A percentile compares a stretch with the other conserved stretches of the same genome.
phyloP scores from a whole-genome alignment of 30 jellyfish, hydroid and myxozoan species.

The Aurelia coerulea region DNA sequence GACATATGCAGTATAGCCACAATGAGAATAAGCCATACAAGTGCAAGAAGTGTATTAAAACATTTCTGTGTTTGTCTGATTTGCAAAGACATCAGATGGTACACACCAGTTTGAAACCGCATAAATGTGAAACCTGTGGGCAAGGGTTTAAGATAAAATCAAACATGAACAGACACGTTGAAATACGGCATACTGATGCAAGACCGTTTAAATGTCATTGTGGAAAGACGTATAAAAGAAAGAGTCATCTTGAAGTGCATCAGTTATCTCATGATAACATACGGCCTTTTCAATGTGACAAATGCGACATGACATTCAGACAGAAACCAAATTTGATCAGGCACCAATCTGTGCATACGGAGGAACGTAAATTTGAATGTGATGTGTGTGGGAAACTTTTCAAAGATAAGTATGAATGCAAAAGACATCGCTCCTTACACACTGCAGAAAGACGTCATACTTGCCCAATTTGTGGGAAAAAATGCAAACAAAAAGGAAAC shows the following conservation, averaged over 20 bases:
- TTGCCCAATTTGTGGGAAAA: background rate
- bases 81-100: background rate
- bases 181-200: background rate
- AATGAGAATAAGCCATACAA: background rate
- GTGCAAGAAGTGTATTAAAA: background rate
- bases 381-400: background rate
- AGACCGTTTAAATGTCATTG: slow-evolving; percentile 1
- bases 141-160: background rate
- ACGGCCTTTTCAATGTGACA: slow-evolving; percentile 3
- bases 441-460: background rate
- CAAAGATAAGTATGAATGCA: slow-evolving; percentile 1
- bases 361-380: background rate
- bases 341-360: slow-evolving; percentile 2
- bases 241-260: background rate
- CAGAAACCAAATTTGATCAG: background rate
- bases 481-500: background rate
- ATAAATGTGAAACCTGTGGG: background rate
- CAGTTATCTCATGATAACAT: background rate
- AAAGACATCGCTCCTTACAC: background rate
- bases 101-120: background rate
- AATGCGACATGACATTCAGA: background rate
- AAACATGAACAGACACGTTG: background rate
- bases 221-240: background rate
- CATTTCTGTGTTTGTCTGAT: background rate
- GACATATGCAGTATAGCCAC: background rate